Conservation (phyloP, 2,113 vertebrate species). For the Ibidorhyncha struthersii region DNA sequence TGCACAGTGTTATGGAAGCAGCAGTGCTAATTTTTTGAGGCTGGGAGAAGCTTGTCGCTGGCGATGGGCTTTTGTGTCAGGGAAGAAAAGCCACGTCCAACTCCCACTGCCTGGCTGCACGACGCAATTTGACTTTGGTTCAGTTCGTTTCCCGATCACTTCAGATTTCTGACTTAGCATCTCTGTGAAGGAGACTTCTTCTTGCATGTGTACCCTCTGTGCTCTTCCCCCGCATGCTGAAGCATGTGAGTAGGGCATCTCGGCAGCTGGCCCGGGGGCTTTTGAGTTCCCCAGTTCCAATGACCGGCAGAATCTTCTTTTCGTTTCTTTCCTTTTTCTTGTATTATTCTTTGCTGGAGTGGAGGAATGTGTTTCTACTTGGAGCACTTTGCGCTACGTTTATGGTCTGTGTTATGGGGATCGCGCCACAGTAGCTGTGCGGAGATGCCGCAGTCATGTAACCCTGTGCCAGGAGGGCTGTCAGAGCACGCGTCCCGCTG, state of each 20-base stretch:
- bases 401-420: neutral
- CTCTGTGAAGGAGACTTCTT: neutral
- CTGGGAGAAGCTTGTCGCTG: slow-evolving; percentile 51
- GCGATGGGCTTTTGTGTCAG: slow-evolving; percentile 56
- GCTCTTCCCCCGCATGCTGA: neutral
- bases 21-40: neutral
- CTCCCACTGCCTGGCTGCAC: neutral
- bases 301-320: neutral
- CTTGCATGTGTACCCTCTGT: neutral
- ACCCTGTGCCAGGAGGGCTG: neutral
- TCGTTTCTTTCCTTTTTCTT: neutral
- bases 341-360: neutral
- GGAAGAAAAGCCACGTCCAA: neutral
- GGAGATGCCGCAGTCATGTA: neutral
- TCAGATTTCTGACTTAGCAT: neutral
- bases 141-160: neutral
- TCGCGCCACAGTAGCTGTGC: neutral
- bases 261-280: neutral
- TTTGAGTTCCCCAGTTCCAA: neutral
- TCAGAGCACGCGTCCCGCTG: fast-evolving
- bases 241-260: neutral
- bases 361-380: neutral
- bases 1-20: neutral
- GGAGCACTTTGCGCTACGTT: neutral
- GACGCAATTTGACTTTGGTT: neutral